Conservation (phyloP, 1,140 invertebrate genomes). For the Ceratitis capitata region DNA sequence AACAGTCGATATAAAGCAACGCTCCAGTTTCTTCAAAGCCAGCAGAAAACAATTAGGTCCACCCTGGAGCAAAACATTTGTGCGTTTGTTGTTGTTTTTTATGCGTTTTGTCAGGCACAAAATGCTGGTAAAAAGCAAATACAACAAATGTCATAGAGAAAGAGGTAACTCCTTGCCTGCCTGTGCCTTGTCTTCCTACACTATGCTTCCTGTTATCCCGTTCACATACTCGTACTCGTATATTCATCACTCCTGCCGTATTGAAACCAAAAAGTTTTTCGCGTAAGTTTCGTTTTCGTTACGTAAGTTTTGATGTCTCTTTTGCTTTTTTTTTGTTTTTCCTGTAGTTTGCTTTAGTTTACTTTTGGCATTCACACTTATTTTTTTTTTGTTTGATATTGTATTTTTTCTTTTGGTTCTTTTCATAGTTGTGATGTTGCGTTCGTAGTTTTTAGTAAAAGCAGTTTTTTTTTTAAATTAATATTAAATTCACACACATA, state of each 20-base stretch:
- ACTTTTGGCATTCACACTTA: background rate
- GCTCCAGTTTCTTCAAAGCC: too few species aligned
- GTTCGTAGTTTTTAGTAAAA: background rate
- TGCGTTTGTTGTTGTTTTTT: constrained; percentile 26
- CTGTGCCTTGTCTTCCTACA: background rate
- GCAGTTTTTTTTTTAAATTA: background rate
- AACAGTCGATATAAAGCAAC: too few species aligned
- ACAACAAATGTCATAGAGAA: background rate
- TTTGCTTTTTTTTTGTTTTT: background rate
- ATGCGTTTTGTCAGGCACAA: constrained; percentile 3
- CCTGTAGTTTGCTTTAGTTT: constrained; percentile 9
- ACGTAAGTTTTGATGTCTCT: background rate
- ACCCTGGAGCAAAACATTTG: background rate
- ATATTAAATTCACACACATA: background rate
- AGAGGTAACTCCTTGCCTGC: background rate
- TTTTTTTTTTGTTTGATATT: background rate
- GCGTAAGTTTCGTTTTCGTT: constrained; percentile 30
- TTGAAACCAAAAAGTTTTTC: background rate
- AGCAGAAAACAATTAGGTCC: background rate
- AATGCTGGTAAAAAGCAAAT: background rate
- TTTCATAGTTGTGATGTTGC: background rate
- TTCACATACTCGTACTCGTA: background rate
- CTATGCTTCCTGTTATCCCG: background rate
- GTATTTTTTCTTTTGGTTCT: background rate
- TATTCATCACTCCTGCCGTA: background rate